These are phyloP conservation scores for Synanceia verrucosa DNA, from an alignment of 2,797 vertebrate genomes.

Conservation along the genomic window DNA sequence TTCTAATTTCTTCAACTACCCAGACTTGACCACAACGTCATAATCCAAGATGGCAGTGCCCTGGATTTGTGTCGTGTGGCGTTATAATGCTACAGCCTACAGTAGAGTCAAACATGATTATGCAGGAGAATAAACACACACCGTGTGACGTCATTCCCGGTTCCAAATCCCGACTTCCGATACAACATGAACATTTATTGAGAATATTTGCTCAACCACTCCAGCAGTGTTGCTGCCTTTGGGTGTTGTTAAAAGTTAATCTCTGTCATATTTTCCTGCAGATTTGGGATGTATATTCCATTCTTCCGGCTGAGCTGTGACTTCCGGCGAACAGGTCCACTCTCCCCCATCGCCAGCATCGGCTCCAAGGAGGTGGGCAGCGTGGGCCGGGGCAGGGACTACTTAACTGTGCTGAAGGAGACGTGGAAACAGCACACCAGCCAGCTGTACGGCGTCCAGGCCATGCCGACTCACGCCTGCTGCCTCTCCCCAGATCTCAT, in stretches of 20 bases:
- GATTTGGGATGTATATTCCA: conserved; percentile 98
- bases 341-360: conserved; percentile 88
- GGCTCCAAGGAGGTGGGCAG: conserved; percentile 88
- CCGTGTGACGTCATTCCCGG: no score
- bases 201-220: not conserved
- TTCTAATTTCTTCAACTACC: no score
- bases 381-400: conserved; percentile 86
- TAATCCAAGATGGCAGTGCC: no score
- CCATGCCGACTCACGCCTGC: conserved; percentile 97
- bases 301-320: conserved; percentile 95
- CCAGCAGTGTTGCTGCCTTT: not conserved
- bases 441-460: conserved; percentile 90
- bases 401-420: conserved; percentile 93
- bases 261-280: conserved; percentile 58
- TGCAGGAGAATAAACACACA: no score
- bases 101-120: no score
- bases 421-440: conserved; percentile 97
- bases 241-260: not conserved
- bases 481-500: conserved; percentile 97
- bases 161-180: no score
- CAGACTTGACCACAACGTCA: no score
- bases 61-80: no score
- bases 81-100: no score
- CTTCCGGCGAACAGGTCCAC: conserved; percentile 84
- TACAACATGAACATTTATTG: no score